Conservation (phyloP, 2,888 invertebrate genomes). For the Scrobipalpa costella region DNA sequence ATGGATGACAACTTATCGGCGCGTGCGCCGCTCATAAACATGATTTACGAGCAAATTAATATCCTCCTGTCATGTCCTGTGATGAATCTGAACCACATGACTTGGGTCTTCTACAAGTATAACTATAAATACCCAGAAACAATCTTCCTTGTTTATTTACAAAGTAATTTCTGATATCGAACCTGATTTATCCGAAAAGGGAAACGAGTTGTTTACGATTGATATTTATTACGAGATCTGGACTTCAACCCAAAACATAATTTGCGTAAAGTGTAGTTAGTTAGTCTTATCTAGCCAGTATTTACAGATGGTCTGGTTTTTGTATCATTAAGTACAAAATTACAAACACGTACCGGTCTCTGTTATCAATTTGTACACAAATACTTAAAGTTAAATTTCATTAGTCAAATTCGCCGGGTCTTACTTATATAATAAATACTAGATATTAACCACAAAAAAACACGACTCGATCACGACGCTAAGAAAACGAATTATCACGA, state of each 20-base stretch:
- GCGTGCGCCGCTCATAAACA: slow-evolving; percentile 36
- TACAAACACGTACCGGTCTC: background rate
- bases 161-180: background rate
- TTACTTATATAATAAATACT: too few relatives aligned
- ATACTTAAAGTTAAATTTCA: too few relatives aligned
- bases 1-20: slow-evolving; percentile 32
- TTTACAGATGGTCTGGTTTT: background rate
- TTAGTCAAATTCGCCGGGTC: background rate
- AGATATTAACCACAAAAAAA: too few relatives aligned
- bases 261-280: background rate
- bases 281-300: background rate
- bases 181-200: background rate
- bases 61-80: slow-evolving; percentile 22
- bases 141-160: background rate
- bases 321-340: background rate
- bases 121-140: too few relatives aligned
- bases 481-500: too few relatives aligned
- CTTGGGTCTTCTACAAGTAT: background rate
- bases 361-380: slow-evolving; percentile 5
- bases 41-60: slow-evolving; percentile 25
- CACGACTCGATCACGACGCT: too few relatives aligned
- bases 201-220: background rate
- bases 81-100: slow-evolving; percentile 9
- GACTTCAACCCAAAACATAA: background rate
- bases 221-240: slow-evolving; percentile 6